Conservation (phyloP, 2,888 invertebrate species). For the Drosophila diplacantha region DNA sequence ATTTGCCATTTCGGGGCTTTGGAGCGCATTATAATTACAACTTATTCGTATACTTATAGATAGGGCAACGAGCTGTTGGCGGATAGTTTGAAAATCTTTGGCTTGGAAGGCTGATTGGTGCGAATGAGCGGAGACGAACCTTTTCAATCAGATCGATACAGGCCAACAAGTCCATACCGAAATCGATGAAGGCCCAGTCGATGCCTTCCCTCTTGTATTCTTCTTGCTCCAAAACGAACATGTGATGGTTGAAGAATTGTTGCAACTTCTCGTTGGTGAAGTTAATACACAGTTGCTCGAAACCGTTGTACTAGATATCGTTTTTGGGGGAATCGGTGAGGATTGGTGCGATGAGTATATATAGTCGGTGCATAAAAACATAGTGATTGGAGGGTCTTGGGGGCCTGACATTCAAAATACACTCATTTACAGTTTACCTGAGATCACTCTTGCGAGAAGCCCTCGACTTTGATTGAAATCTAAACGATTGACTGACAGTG, state of each 20-base stretch:
- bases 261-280: slow-evolving; percentile 99
- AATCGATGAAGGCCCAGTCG: slow-evolving; percentile 99
- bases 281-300: slow-evolving; percentile 99
- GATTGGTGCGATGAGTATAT: slow-evolving; percentile 48
- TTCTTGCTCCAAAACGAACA: slow-evolving; percentile 99
- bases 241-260: slow-evolving; percentile 99
- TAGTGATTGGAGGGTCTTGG: slow-evolving; percentile 13
- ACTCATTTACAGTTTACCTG: slow-evolving; percentile 37
- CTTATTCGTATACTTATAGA: slow-evolving; percentile 43
- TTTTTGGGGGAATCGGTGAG: slow-evolving; percentile 20
- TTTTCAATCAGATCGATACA: slow-evolving; percentile 99
- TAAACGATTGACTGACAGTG: slow-evolving; percentile 17
- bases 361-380: slow-evolving; percentile 20
- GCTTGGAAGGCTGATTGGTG: slow-evolving; percentile 13
- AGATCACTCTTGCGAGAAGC: slow-evolving; percentile 10
- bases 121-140: slow-evolving; percentile 79
- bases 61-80: slow-evolving; percentile 35
- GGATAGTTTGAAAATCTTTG: slow-evolving; percentile 18
- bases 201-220: slow-evolving; percentile 98
- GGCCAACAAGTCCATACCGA: slow-evolving; percentile 98
- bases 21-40: slow-evolving; percentile 23
- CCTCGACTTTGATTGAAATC: slow-evolving; percentile 17
- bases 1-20: slow-evolving; percentile 36
- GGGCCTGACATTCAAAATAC: slow-evolving; percentile 34
- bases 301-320: slow-evolving; percentile 91